phyloP scores from a whole-genome alignment of 2,113 vertebrate genomes.

The Gymnogyps californianus region DNA sequence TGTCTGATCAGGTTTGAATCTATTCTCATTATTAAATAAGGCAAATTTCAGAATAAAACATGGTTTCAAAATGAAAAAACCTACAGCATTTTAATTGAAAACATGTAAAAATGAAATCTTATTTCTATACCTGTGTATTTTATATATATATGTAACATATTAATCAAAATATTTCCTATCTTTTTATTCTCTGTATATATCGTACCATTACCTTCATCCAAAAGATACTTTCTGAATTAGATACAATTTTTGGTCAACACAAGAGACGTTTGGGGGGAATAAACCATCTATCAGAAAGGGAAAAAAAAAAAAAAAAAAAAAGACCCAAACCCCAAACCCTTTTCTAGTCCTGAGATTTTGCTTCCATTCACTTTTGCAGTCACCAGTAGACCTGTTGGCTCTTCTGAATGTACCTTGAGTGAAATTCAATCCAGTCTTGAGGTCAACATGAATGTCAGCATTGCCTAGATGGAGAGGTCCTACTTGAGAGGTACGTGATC shows the following conservation, averaged over 20 bases:
- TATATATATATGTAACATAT: background rate
- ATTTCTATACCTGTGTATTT: background rate
- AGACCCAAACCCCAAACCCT: background rate
- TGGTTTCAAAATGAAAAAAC: background rate
- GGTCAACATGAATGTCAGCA: background rate
- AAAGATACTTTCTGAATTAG: background rate
- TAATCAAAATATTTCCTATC: background rate
- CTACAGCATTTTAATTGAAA: background rate
- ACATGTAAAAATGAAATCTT: background rate
- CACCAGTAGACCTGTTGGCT: background rate
- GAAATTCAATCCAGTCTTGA: background rate
- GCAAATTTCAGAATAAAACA: background rate
- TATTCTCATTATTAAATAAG: background rate
- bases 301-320: fast-evolving
- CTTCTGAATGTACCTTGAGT: background rate
- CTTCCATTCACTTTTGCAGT: background rate
- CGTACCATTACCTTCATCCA: background rate
- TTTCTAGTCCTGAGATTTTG: background rate
- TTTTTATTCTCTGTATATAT: background rate
- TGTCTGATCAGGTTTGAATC: background rate
- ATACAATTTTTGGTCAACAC: background rate
- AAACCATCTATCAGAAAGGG: background rate
- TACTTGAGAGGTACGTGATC: background rate
- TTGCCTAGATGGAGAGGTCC: background rate
- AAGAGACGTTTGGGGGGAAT: background rate